Conservation (phyloP, 2,888 invertebrate genomes). For the Odontomyia ornata region DNA sequence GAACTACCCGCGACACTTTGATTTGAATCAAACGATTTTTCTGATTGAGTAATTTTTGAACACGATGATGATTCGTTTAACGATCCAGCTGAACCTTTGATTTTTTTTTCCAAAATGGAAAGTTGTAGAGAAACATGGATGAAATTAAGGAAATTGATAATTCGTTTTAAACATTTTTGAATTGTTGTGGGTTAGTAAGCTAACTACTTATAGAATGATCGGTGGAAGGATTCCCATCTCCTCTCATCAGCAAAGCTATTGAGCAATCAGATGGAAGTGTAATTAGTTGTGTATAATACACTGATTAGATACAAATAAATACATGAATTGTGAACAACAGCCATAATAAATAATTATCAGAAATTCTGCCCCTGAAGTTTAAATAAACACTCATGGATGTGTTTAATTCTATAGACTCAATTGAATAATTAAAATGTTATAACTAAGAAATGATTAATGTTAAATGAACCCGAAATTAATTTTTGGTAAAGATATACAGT, state of each 20-base stretch:
- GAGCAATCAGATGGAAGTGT: slow-evolving; percentile 8
- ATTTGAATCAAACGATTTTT: slow-evolving; percentile 63
- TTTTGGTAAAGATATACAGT: too few species aligned
- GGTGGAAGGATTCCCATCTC: slow-evolving; percentile 36
- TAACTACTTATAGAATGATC: slow-evolving; percentile 38
- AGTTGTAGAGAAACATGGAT: neutral
- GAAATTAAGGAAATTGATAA: slow-evolving; percentile 6
- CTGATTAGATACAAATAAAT: neutral
- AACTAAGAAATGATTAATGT: neutral
- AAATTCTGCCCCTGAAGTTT: too few species aligned
- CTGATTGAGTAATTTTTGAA: slow-evolving; percentile 61
- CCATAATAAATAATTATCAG: neutral
- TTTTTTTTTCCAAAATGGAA: neutral
- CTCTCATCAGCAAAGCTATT: slow-evolving; percentile 34
- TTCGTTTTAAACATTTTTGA: neutral
- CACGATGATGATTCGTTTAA: slow-evolving; percentile 64
- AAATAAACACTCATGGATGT: too few species aligned
- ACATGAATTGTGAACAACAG: neutral
- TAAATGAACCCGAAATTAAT: too few species aligned
- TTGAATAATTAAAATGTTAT: too few species aligned
- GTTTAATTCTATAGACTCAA: too few species aligned
- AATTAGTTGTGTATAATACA: neutral
- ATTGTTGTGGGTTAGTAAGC: neutral
- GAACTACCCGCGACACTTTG: slow-evolving; percentile 63
- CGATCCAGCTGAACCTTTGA: slow-evolving; percentile 64